Base-by-base conservation (phyloP, 2,888 invertebrate species). In the Melitaea athalia region DNA sequence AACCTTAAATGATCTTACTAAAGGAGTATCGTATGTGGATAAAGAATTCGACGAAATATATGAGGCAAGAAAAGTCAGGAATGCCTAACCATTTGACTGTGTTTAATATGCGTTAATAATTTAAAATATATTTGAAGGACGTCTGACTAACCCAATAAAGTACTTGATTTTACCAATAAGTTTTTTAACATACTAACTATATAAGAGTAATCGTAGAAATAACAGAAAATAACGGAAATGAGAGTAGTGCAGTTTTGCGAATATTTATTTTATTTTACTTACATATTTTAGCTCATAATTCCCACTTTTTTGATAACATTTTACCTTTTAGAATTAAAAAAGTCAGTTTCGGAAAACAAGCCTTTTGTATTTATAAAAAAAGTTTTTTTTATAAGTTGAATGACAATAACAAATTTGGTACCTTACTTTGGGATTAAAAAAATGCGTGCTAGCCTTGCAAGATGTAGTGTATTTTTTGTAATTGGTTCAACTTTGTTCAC, bases 1-100 rank as follows among this genome's bases (percentile, higher is more conserved):
- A 71, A 59, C 63, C 59, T 49, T 62, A 63, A 64, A 71, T 47
- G 53, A 60, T 57, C 57, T 65, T n/a, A 57, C 65, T 59, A 65
- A 60, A 53, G 60, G 69, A 57, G 43, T 52, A 59, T 69, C 64
- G 49, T 55, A 62, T 49, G 59, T 57, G 64, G 60, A 64, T 61
- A 69, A 31, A 49, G 61, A 45, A 63, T 24, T 63, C 55, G 33
- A 17, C 42, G 8, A 55, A 55, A 55, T 55, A 33, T 55, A 55
- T 55, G 53, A 24, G 53, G 14, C n/a, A 31, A 55, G 31, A 8
- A 33, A 33, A 55, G 11, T 17, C 33, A 55, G 53, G 33, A 31
- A 55, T 55, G 14, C 53, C 33, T 24, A 52, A 12, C 14, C 53
- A 8, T 3, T 55, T 33, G 33, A 52, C 24, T 33, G 53, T 3